Evolutionary conservation across 2,797 vertebrate genomes (phyloP).

Genomic region (Megaceryle alcyon): DNA sequence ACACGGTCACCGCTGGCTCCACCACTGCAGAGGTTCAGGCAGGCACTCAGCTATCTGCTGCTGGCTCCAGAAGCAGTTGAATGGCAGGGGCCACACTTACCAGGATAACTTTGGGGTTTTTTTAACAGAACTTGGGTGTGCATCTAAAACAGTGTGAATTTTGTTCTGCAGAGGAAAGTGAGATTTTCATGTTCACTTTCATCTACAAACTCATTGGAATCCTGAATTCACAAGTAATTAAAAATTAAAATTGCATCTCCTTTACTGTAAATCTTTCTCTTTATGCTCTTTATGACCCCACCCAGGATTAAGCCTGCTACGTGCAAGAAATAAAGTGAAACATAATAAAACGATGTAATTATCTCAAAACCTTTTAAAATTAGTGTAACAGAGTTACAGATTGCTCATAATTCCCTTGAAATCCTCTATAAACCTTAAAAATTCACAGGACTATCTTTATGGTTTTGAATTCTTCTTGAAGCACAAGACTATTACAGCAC

Average conservation of each 20-base stretch:
- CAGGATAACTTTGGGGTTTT: neutral
- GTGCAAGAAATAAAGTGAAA: neutral
- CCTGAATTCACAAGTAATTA: neutral
- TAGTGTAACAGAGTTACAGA: neutral
- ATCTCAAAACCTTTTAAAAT: neutral
- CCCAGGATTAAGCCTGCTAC: neutral
- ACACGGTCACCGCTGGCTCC: neutral
- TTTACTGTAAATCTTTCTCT: neutral
- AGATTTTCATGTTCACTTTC: neutral
- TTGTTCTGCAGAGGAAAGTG: neutral
- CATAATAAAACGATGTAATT: conserved; percentile 17
- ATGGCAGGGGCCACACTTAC: neutral
- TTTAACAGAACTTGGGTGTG: neutral
- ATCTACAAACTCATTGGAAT: neutral
- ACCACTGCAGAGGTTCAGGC: neutral
- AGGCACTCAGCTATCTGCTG: neutral
- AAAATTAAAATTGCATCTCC: neutral
- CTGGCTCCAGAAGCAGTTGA: neutral
- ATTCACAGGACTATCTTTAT: neutral
- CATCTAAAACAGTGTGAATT: neutral
- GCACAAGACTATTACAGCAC: neutral
- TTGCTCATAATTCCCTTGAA: conserved; percentile 2
- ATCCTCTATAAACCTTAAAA: conserved; percentile 31
- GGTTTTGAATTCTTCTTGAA: conserved; percentile 28
- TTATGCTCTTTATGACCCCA: conserved; percentile 5